Evolutionary conservation across 2,888 invertebrate species (phyloP).

Genomic region (Limnephilus auricula): DNA sequence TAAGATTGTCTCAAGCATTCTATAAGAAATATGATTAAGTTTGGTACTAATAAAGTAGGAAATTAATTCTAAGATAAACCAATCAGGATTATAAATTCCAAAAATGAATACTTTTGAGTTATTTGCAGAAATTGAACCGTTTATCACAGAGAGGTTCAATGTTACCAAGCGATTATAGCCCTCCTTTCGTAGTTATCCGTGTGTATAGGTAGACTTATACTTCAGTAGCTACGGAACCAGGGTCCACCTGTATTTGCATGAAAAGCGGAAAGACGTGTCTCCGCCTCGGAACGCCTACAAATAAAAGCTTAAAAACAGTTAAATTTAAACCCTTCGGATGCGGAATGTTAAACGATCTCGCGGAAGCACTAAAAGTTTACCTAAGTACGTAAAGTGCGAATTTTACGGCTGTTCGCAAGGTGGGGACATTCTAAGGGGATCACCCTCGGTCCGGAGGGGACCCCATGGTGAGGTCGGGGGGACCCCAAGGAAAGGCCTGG

Average conservation of each 20-base stretch:
- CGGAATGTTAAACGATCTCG: slow-evolving; percentile 39
- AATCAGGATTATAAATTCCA: too few species aligned
- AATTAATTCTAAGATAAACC: too few species aligned
- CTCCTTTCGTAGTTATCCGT: too few species aligned
- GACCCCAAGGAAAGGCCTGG: background rate
- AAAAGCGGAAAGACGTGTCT: slow-evolving; percentile 21
- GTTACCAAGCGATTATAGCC: background rate
- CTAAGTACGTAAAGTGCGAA: slow-evolving; percentile 28
- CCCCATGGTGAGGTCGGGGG: too few species aligned
- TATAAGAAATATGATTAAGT: too few species aligned
- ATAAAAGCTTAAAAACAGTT: slow-evolving; percentile 9
- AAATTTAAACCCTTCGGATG: slow-evolving; percentile 38
- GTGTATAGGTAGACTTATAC: too few species aligned
- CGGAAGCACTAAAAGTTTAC: slow-evolving; percentile 27
- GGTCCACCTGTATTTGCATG: slow-evolving; percentile 20
- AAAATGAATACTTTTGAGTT: too few species aligned
- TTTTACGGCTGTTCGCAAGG: slow-evolving; percentile 6
- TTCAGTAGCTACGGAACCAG: background rate
- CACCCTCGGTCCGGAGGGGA: too few species aligned
- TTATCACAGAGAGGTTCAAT: background rate
- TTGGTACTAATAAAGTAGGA: too few species aligned
- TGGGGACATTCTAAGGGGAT: background rate
- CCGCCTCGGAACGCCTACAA: background rate
- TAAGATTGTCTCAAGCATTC: too few species aligned
- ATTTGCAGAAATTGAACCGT: background rate